These are phyloP conservation scores for Camponotus pennsylvanicus DNA, from an alignment of 1,140 invertebrate species.

Conservation along the genomic window DNA sequence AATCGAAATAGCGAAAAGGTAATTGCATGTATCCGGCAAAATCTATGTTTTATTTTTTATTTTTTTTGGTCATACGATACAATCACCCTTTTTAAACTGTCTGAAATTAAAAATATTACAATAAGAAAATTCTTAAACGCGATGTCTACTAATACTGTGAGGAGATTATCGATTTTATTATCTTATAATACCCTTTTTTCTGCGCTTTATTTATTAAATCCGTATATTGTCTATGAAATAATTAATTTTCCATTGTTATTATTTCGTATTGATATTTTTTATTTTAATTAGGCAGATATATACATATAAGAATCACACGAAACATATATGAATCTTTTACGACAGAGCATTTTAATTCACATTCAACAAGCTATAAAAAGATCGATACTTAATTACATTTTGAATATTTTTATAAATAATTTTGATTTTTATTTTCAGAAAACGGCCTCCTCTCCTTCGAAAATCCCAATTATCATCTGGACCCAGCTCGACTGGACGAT, in stretches of 20 bases:
- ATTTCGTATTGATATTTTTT: slow-evolving; percentile 7
- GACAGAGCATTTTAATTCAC: not conserved
- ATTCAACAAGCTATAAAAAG: not conserved
- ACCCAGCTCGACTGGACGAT: slow-evolving; percentile 91
- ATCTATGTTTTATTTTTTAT: slow-evolving; percentile 42
- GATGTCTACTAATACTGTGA: not conserved
- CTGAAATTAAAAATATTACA: no score
- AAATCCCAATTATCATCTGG: slow-evolving; percentile 95
- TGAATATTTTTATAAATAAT: not conserved
- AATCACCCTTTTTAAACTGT: not conserved
- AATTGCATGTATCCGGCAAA: slow-evolving; percentile 11
- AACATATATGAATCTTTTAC: not conserved
- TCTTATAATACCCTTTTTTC: not conserved
- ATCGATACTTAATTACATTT: not conserved
- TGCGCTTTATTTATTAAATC: no score
- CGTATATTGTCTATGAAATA: not conserved
- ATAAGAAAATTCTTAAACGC: not conserved
- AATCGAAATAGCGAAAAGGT: not conserved
- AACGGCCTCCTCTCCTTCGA: slow-evolving; percentile 95
- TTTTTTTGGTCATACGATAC: not conserved
- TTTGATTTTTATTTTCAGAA: slow-evolving; percentile 87
- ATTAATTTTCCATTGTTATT: slow-evolving; percentile 22
- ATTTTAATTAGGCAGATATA: not conserved
- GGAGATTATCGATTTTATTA: not conserved
- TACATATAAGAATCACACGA: not conserved